Evolutionary conservation across 53 echinoderm and acorn worm genomes (phyloP).

Genomic region (Astropecten irregularis): DNA sequence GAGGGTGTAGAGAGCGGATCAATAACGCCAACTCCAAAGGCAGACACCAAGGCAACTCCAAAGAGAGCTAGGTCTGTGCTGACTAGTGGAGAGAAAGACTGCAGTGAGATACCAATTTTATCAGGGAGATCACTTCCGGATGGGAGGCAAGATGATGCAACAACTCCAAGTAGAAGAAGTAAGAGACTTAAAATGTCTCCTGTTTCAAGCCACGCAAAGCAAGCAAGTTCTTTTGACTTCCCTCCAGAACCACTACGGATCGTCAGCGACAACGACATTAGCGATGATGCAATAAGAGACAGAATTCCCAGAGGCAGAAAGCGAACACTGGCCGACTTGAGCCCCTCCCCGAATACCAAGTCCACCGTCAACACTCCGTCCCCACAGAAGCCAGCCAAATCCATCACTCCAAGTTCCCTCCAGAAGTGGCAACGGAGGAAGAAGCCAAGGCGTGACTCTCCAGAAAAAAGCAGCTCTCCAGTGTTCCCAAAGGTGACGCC

Average conservation of each 20-base stretch:
- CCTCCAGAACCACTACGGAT: neutral
- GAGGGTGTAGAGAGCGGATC: neutral
- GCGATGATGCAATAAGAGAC: too few species aligned
- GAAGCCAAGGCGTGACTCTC: constrained; percentile 18
- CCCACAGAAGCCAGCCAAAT: neutral
- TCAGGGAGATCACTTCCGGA: neutral
- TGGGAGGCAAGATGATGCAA: neutral
- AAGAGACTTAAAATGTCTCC: constrained; percentile 7
- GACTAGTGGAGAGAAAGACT: neutral
- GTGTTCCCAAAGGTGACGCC: constrained; percentile 4
- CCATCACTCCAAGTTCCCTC: constrained; percentile 31
- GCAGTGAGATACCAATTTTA: too few species aligned
- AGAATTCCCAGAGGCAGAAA: constrained; percentile 1
- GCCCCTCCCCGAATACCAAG: constrained; percentile 8
- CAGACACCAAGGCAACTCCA: too few species aligned
- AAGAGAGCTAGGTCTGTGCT: neutral
- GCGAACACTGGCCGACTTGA: constrained; percentile 20
- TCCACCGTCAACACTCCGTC: neutral
- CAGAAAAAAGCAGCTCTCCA: neutral
- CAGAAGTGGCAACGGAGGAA: constrained; percentile 42
- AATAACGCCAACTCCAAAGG: too few species aligned
- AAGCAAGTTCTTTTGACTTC: neutral
- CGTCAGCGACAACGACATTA: neutral
- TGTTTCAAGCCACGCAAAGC: neutral
- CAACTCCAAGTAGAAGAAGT: constrained; percentile 20